Evolutionary conservation across 1,140 invertebrate species (phyloP), one percentile per base, ranked within the genome.

Genomic region (Apis florea): DNA sequence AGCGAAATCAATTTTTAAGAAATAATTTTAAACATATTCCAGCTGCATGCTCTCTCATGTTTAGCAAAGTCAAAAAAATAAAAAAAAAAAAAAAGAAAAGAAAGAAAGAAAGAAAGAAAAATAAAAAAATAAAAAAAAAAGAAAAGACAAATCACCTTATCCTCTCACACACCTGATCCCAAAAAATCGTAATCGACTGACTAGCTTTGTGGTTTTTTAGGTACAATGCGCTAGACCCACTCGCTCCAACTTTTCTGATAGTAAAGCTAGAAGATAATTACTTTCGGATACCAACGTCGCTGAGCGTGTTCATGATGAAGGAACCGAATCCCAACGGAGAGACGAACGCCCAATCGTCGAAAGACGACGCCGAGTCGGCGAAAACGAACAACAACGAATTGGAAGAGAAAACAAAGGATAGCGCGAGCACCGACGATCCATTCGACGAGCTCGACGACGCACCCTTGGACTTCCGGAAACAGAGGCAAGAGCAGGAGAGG

Each of bases 221-320:
- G 90, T 92, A 31, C 84, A 89, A 90, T 86, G 83, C 85, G n/a
- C 83, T 88, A 82, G 88, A 92, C 51, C 77, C 91, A 63, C 85
- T 89, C 64, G 90, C 83, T 64, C 53, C 90, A 67, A 83, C 87
- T 70, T 91, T 90, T 87, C 87, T 91, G 82, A 90, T 85, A 85
- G 87, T 92, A 61, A 91, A 90, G 76, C 66, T 92, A 89, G 91
- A 90, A 69, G 88, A 91, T 21, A 91, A 92, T 79, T 90, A 89
- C 84, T 92, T 91, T 88, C 89, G 86, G 72, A 90, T 92, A 63
- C 91, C 92, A 63, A 91, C 92, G n/a, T 89, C 90, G 17, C 75
- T 92, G 74, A 90, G 86, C 61, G 83, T 90, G 31, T 92, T 90
- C 68, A 89, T 91, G 89, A 92, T 82, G 82, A 91, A 92, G 81